These are phyloP conservation scores for Plotosus lineatus DNA, from an alignment of 2,113 vertebrate genomes.

Conservation along the genomic window DNA sequence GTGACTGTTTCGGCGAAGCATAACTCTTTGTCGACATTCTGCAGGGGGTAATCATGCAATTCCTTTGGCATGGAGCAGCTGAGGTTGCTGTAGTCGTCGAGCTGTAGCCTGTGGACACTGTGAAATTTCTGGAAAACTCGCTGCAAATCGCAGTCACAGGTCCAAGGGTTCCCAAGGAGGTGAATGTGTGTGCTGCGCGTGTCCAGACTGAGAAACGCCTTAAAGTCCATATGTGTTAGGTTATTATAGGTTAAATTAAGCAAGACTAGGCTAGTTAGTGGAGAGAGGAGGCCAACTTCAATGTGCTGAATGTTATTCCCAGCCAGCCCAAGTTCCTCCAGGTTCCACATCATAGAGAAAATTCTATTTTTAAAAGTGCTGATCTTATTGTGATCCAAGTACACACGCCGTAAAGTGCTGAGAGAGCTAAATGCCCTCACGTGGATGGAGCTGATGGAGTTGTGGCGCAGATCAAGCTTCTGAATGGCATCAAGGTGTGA, in stretches of 20 bases:
- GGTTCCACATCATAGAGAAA: conserved; percentile 77
- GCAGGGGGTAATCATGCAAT: conserved; percentile 61
- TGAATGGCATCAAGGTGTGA: conserved; percentile 72
- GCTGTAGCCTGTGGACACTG: conserved; percentile 71
- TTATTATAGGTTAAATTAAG: conserved; percentile 72
- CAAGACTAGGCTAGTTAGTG: conserved; percentile 71
- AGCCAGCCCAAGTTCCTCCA: conserved; percentile 76
- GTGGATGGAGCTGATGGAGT: conserved; percentile 63
- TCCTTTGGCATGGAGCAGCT: conserved; percentile 66
- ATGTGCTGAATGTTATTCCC: conserved; percentile 68
- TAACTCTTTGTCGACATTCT: conserved; percentile 70
- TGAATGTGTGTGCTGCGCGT: conserved; percentile 77
- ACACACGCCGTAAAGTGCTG: conserved; percentile 71
- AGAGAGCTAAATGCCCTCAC: conserved; percentile 70
- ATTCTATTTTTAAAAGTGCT: conserved; percentile 60
- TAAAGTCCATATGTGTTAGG: conserved; percentile 70
- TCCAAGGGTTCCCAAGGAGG: conserved; percentile 75
- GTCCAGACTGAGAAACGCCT: conserved; percentile 75
- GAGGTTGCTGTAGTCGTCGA: conserved; percentile 77
- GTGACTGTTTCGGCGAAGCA: conserved; percentile 80
- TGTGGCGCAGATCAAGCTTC: conserved; percentile 71
- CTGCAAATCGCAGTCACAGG: conserved; percentile 82
- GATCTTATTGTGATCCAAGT: conserved; percentile 71
- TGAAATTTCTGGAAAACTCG: conserved; percentile 77
- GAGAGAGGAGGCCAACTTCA: conserved; percentile 65